These are phyloP conservation scores for Agriopis marginaria DNA, from an alignment of 2,888 invertebrate species.

Conservation along the genomic window DNA sequence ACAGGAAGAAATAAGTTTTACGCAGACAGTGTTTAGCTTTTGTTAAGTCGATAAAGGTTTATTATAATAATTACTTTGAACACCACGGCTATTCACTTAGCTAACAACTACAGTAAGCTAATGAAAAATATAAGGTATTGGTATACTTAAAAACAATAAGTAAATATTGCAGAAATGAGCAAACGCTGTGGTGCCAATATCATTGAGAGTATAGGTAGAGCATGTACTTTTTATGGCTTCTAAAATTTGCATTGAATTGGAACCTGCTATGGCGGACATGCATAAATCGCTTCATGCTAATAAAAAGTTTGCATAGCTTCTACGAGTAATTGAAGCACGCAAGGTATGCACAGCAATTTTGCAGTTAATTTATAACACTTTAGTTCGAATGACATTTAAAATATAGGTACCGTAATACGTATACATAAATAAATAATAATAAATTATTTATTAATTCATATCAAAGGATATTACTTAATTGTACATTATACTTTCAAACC, in stretches of 20 bases:
- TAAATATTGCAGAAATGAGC: neutral
- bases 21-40: neutral
- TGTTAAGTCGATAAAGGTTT: neutral
- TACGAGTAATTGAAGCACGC: conserved; percentile 20
- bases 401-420: too few species aligned
- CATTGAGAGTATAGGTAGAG: conserved; percentile 17
- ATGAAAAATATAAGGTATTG: neutral
- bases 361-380: neutral
- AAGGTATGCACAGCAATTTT: neutral
- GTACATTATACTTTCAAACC: too few species aligned
- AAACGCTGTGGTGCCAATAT: conserved; percentile 36
- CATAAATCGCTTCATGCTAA: conserved; percentile 27
- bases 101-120: neutral
- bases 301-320: conserved; percentile 27
- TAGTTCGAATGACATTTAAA: neutral
- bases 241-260: conserved; percentile 46
- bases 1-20: neutral
- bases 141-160: neutral
- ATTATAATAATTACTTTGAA: neutral
- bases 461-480: too few species aligned
- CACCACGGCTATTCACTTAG: neutral
- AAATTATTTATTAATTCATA: too few species aligned
- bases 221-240: conserved; percentile 33
- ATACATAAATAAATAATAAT: too few species aligned
- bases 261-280: conserved; percentile 23